These are phyloP conservation scores for Hyperopisus bebe DNA, from an alignment of 2,113 vertebrate genomes.

Conservation along the genomic window DNA sequence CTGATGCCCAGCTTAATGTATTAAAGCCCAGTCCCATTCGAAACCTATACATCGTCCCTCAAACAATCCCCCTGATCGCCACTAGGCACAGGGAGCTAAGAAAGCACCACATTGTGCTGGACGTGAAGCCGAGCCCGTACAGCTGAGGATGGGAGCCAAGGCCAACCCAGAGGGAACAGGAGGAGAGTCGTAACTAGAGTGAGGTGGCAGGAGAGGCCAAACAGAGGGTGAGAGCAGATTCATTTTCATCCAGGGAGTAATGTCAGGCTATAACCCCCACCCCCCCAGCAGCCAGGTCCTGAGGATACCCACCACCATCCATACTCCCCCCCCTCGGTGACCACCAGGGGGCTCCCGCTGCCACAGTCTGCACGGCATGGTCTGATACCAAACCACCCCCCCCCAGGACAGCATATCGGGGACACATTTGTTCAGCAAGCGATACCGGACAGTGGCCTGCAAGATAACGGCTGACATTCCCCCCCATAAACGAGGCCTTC, in stretches of 20 bases:
- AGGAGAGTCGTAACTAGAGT: not conserved
- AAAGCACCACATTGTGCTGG: not conserved
- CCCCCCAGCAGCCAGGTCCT: not conserved
- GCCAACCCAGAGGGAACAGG: not conserved
- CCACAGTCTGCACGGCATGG: not conserved
- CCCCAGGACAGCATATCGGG: conserved; percentile 2
- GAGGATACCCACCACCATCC: not conserved
- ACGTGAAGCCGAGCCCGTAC: too few species aligned
- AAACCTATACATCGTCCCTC: not conserved
- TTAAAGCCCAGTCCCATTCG: not conserved
- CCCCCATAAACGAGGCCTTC: conserved; percentile 50
- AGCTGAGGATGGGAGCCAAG: not conserved
- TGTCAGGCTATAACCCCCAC: too few species aligned
- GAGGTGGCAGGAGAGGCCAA: not conserved
- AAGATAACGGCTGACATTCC: conserved; percentile 59
- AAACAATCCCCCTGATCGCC: not conserved
- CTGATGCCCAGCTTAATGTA: too few species aligned
- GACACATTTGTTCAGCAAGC: conserved; percentile 45
- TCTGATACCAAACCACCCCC: not conserved
- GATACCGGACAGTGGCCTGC: conserved; percentile 46
- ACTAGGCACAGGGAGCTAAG: not conserved
- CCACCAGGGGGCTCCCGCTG: not conserved
- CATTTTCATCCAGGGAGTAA: too few species aligned
- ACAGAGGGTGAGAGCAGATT: not conserved
- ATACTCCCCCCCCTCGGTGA: not conserved